These are phyloP conservation scores for Aricia artaxerxes DNA, from an alignment of 2,888 invertebrate genomes.

Conservation along the genomic window DNA sequence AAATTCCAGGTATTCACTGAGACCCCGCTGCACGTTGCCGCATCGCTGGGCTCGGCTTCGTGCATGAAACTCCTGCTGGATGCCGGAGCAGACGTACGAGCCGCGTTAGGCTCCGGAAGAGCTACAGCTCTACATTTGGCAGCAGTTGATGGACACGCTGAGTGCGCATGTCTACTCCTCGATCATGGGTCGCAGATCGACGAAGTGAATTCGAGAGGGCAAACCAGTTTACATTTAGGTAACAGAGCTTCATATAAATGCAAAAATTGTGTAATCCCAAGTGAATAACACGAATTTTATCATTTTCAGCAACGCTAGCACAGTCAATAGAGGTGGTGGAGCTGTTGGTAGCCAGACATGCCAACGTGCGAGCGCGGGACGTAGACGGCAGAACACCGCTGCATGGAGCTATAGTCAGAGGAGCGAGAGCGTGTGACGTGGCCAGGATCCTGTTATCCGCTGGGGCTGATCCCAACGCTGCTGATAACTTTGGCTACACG, in stretches of 20 bases:
- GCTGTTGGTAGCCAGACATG: constrained; percentile 83
- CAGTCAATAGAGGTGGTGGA: constrained; percentile 90
- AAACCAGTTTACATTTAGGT: constrained; percentile 90
- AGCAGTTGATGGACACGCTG: constrained; percentile 91
- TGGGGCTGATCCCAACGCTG: constrained; percentile 87
- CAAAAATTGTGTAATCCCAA: neutral
- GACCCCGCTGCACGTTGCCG: constrained; percentile 91
- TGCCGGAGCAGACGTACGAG: constrained; percentile 89
- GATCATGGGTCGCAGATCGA: constrained; percentile 89
- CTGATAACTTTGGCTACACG: constrained; percentile 91
- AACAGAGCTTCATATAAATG: constrained; percentile 35
- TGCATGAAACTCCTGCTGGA: constrained; percentile 87
- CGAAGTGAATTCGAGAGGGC: constrained; percentile 86
- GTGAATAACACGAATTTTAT: neutral
- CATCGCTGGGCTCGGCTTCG: constrained; percentile 84
- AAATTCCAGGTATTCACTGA: constrained; percentile 86
- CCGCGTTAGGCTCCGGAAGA: constrained; percentile 85
- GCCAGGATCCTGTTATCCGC: constrained; percentile 83
- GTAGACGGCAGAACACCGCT: constrained; percentile 88
- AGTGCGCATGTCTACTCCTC: constrained; percentile 86
- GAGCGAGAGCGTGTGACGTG: constrained; percentile 86
- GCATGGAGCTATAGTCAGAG: constrained; percentile 90
- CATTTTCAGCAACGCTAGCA: constrained; percentile 84
- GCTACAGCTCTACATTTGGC: constrained; percentile 93
- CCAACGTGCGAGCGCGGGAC: constrained; percentile 84